A percentile compares a stretch with the other conserved stretches of the same genome.
Evolutionary conservation across 2,888 invertebrate genomes (phyloP).

Genomic region (Epiblema foenella): DNA sequence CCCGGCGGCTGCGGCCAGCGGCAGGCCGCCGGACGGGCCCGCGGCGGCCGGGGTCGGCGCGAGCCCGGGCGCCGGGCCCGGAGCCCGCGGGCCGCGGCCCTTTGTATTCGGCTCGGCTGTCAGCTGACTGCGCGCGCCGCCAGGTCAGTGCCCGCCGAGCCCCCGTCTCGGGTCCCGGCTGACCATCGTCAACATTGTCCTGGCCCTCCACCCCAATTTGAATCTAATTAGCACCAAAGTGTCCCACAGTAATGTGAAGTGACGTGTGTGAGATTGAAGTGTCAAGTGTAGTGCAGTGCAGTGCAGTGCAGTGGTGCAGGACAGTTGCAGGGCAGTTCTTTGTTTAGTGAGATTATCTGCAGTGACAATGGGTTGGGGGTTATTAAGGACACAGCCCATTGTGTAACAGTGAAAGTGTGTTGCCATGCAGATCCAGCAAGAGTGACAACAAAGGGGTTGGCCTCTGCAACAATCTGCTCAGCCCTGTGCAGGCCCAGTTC

Average conservation of each 20-base stretch:
- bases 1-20: conserved; percentile 68
- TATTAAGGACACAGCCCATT: conserved; percentile 48
- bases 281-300: conserved; percentile 27
- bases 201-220: conserved; percentile 12
- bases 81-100: conserved; percentile 50
- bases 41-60: conserved; percentile 50
- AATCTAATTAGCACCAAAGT: conserved; percentile 8
- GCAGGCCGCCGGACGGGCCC: conserved; percentile 62
- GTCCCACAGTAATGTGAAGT: conserved; percentile 17
- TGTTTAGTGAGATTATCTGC: conserved; percentile 53
- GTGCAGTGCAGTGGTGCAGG: too few relatives aligned
- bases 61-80: conserved; percentile 48
- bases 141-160: conserved; percentile 67
- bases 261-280: conserved; percentile 42
- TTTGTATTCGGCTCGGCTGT: conserved; percentile 49
- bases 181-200: conserved; percentile 45
- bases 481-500: neutral
- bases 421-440: conserved; percentile 53
- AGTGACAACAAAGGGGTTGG: conserved; percentile 50
- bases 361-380: conserved; percentile 32
- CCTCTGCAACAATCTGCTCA: conserved; percentile 26
- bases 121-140: conserved; percentile 64
- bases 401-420: conserved; percentile 65
- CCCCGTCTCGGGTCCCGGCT: conserved; percentile 50
- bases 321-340: conserved; percentile 53